A percentile compares a stretch with the other conserved stretches of the same genome.
phyloP scores from a whole-genome alignment of 2,797 vertebrate species.

The Discoglossus pictus region DNA sequence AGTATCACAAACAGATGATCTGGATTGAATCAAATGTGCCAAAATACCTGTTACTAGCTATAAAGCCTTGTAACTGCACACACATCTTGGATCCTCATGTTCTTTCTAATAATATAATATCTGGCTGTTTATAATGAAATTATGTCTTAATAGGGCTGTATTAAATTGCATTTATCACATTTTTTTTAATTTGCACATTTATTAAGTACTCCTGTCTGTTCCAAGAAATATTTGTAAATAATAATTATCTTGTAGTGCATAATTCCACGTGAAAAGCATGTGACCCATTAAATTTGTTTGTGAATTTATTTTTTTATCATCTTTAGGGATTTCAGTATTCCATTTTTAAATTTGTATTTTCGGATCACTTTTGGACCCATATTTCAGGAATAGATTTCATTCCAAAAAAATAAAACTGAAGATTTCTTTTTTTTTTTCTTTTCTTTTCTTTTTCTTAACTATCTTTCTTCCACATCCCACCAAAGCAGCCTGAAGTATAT shows the following conservation, averaged over 20 bases:
- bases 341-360: conserved; percentile 5
- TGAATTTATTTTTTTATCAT: not conserved
- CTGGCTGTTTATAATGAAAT: not conserved
- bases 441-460: too few relatives aligned
- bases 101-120: too few relatives aligned
- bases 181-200: conserved; percentile 1
- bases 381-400: not conserved
- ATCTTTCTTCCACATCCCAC: too few relatives aligned
- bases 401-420: not conserved
- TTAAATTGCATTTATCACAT: not conserved
- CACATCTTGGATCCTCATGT: conserved; percentile 10
- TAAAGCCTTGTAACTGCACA: not conserved
- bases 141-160: not conserved
- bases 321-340: not conserved
- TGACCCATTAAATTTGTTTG: not conserved
- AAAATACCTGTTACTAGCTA: too few relatives aligned
- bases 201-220: not conserved
- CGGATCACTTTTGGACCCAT: conserved; percentile 6
- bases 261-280: not conserved
- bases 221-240: not conserved
- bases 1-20: too few relatives aligned
- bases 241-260: not conserved
- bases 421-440: too few relatives aligned
- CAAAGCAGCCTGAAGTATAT: too few relatives aligned
- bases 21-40: too few relatives aligned